These are phyloP conservation scores for Aphis gossypii DNA, from an alignment of 1,140 invertebrate genomes.

Conservation along the genomic window DNA sequence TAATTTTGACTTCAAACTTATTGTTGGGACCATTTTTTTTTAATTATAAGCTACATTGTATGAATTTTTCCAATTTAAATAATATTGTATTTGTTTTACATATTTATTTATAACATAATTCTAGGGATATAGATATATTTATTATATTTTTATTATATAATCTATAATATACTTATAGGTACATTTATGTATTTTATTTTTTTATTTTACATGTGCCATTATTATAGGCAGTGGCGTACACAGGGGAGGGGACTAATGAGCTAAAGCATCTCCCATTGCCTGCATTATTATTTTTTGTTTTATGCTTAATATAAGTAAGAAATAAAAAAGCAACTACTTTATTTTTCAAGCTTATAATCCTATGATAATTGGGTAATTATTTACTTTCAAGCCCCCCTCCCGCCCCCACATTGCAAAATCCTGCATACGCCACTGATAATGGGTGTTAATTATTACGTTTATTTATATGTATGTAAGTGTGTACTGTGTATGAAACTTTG, in stretches of 20 bases:
- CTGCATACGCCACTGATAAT: background rate
- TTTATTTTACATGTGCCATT: background rate
- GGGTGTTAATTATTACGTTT: background rate
- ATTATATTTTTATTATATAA: background rate
- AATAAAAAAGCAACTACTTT: too few relatives aligned
- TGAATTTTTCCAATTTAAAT: background rate
- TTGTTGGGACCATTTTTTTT: slow-evolving; percentile 3
- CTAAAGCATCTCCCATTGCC: too few relatives aligned
- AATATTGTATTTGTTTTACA: background rate
- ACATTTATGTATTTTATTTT: background rate
- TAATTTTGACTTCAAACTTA: background rate
- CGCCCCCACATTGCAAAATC: too few relatives aligned
- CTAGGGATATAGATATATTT: background rate
- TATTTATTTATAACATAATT: background rate
- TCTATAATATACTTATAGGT: background rate
- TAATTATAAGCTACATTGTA: background rate
- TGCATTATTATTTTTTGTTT: too few relatives aligned
- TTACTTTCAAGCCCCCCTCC: too few relatives aligned
- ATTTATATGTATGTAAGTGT: background rate
- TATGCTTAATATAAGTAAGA: too few relatives aligned
- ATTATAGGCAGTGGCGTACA: too few relatives aligned
- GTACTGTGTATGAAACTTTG: background rate
- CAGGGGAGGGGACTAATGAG: too few relatives aligned
- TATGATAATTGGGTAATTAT: too few relatives aligned
- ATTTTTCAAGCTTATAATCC: too few relatives aligned